phyloP scores from a whole-genome alignment of 2,888 invertebrate species.

The Platycheirus rosarum region DNA sequence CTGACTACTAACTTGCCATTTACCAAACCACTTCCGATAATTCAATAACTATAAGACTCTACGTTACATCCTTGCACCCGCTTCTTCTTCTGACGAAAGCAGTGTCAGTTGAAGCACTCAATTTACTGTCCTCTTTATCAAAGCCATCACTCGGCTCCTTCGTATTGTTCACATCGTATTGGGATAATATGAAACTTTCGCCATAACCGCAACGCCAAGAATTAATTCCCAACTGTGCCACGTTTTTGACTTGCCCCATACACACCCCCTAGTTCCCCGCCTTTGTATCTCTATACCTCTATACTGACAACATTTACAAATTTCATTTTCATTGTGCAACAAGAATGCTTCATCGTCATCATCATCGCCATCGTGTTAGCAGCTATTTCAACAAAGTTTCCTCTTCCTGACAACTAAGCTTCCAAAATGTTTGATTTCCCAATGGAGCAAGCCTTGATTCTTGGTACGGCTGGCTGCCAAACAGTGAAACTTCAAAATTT shows the following conservation, averaged over 20 bases:
- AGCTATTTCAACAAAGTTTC: slow-evolving; percentile 69
- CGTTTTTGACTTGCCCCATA: slow-evolving; percentile 48
- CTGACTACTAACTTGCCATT: slow-evolving; percentile 35
- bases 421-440: slow-evolving; percentile 73
- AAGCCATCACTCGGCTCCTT: slow-evolving; percentile 17
- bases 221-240: slow-evolving; percentile 55
- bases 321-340: slow-evolving; percentile 62
- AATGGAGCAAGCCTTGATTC: slow-evolving; percentile 40
- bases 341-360: slow-evolving; percentile 29
- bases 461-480: slow-evolving; percentile 57
- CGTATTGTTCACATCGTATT: neutral
- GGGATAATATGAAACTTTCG: slow-evolving; percentile 54
- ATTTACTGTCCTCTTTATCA: slow-evolving; percentile 32
- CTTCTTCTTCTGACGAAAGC: neutral
- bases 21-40: slow-evolving; percentile 41
- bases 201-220: slow-evolving; percentile 59
- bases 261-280: slow-evolving; percentile 8
- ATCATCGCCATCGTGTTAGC: slow-evolving; percentile 4
- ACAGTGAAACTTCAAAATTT: slow-evolving; percentile 66
- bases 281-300: slow-evolving; percentile 2
- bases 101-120: slow-evolving; percentile 17
- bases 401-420: slow-evolving; percentile 68
- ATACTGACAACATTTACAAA: slow-evolving; percentile 48
- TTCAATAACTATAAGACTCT: slow-evolving; percentile 33
- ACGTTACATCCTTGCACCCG: slow-evolving; percentile 13